Conservation (phyloP, 2,888 invertebrate genomes). For the Chrysina gloriosa region DNA sequence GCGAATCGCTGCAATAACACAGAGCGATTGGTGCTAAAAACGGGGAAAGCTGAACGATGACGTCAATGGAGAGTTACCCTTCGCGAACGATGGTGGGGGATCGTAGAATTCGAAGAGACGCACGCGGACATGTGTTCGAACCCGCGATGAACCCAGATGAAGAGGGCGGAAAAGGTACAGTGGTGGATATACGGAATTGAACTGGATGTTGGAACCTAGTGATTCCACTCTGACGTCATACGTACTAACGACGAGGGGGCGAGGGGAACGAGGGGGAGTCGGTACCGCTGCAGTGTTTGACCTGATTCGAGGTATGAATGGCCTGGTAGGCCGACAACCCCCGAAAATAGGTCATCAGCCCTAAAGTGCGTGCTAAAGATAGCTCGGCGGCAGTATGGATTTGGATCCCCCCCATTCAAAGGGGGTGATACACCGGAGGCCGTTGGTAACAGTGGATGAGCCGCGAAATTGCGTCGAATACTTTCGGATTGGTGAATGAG, state of each 20-base stretch:
- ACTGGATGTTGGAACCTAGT: slow-evolving; percentile 34
- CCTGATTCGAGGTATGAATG: slow-evolving; percentile 54
- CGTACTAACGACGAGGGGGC: slow-evolving; percentile 37
- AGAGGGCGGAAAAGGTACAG: neutral
- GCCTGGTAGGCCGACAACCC: slow-evolving; percentile 55
- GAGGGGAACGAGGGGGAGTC: slow-evolving; percentile 16
- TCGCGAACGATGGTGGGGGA: slow-evolving; percentile 30
- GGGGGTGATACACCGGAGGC: slow-evolving; percentile 1
- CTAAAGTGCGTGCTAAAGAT: slow-evolving; percentile 44
- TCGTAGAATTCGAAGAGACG: slow-evolving; percentile 18
- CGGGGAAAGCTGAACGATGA: slow-evolving; percentile 36
- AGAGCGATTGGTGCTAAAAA: neutral
- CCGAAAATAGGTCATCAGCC: slow-evolving; percentile 58
- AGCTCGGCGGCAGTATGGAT: slow-evolving; percentile 36
- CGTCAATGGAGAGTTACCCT: slow-evolving; percentile 38
- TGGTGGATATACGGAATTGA: slow-evolving; percentile 14
- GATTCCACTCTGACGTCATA: slow-evolving; percentile 47
- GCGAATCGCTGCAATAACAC: slow-evolving; percentile 34
- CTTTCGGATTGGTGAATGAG: slow-evolving; percentile 10
- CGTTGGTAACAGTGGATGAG: slow-evolving; percentile 32
- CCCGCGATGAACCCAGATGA: neutral
- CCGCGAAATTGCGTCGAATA: slow-evolving; percentile 5
- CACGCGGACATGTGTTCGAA: slow-evolving; percentile 27
- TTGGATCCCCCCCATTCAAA: neutral
- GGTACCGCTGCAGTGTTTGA: slow-evolving; percentile 48